phyloP scores from a whole-genome alignment of 2,113 vertebrate genomes.

The Oncorhynchus gorbuscha region DNA sequence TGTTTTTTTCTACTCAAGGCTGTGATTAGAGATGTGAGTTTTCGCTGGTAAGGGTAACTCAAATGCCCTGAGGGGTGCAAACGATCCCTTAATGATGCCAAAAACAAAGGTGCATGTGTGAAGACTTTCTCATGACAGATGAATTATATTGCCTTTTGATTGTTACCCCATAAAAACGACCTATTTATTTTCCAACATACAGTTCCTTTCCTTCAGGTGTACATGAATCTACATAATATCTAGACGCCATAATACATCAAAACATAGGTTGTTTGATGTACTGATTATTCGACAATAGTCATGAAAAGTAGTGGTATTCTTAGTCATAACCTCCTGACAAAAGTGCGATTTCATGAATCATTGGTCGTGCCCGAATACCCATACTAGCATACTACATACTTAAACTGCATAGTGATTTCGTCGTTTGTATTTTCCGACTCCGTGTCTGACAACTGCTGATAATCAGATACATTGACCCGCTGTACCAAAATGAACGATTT shows the following conservation, averaged over 20 bases:
- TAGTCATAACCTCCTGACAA: background rate
- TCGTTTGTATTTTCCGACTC: too few relatives aligned
- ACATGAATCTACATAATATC: background rate
- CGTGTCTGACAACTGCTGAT: too few relatives aligned
- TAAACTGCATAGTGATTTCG: too few relatives aligned
- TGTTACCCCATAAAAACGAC: background rate
- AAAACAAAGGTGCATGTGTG: background rate
- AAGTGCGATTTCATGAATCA: slow-evolving; percentile 47
- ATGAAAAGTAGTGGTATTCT: background rate
- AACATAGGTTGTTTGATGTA: background rate
- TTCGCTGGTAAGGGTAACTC: slow-evolving; percentile 36
- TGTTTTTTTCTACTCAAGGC: slow-evolving; percentile 51
- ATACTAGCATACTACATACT: too few relatives aligned
- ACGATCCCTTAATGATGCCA: slow-evolving; percentile 33
- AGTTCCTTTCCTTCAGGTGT: background rate
- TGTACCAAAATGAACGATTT: too few relatives aligned
- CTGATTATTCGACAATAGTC: background rate
- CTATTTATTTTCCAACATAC: background rate
- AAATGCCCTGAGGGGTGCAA: slow-evolving; percentile 43
- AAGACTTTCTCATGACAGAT: background rate
- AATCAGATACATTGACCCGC: too few relatives aligned
- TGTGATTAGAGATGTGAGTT: slow-evolving; percentile 40
- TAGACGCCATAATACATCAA: too few relatives aligned
- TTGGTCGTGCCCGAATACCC: background rate
- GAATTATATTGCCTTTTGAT: background rate